phyloP scores from a whole-genome alignment of 2,113 vertebrate genomes.

The Passer montanus region DNA sequence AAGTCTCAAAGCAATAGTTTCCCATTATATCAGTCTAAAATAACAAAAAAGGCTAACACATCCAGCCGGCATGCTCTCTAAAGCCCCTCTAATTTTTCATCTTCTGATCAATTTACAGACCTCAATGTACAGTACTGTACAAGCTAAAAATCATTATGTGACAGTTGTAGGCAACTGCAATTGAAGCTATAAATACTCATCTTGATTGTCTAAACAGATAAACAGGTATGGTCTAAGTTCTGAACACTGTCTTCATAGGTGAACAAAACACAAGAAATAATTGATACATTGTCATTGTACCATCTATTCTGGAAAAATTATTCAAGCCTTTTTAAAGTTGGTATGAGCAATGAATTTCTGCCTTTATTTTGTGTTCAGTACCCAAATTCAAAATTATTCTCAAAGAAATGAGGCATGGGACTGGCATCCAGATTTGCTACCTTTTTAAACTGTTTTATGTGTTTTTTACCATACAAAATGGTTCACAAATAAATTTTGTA shows the following conservation, averaged over 20 bases:
- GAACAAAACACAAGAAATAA: not conserved
- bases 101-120: not conserved
- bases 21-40: not conserved
- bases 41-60: not conserved
- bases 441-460: not conserved
- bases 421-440: not conserved
- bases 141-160: not conserved
- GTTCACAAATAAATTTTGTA: not conserved
- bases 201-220: not conserved
- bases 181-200: not conserved
- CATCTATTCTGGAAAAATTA: not conserved
- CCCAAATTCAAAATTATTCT: not conserved
- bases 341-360: not conserved
- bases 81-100: not conserved
- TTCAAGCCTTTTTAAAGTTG: not conserved
- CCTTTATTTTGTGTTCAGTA: not conserved
- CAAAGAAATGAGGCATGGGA: not conserved
- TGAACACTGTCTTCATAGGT: not conserved
- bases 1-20: not conserved
- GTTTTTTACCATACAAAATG: not conserved
- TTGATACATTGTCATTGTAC: fast-evolving
- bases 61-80: not conserved
- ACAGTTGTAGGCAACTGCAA: not conserved
- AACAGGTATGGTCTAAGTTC: not conserved
- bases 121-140: not conserved